Conservation (phyloP, 2,888 invertebrate genomes). For the Meandrusa payeni region DNA sequence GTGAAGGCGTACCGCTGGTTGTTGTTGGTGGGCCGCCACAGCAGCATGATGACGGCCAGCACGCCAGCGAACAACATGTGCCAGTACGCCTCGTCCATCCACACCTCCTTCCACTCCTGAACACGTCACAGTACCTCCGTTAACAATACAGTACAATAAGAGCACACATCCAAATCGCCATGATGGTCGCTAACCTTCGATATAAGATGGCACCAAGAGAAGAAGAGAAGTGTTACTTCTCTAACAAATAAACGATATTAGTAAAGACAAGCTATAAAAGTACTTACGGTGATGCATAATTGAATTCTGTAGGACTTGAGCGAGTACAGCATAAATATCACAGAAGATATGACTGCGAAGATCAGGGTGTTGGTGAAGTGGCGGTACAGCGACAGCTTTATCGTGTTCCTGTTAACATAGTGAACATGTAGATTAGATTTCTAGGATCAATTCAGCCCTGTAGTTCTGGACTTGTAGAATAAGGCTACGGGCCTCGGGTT, state of each 20-base stretch:
- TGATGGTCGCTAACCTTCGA: no score
- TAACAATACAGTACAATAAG: no score
- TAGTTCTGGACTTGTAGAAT: no score
- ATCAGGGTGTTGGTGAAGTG: slow-evolving; percentile 97
- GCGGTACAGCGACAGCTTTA: slow-evolving; percentile 93
- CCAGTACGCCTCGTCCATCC: slow-evolving; percentile 98
- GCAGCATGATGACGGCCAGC: slow-evolving; percentile 94
- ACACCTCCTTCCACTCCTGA: slow-evolving; percentile 94
- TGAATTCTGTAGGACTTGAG: slow-evolving; percentile 89
- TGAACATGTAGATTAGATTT: no score
- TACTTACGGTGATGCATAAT: slow-evolving; percentile 87
- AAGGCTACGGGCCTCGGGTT: no score
- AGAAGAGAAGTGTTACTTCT: no score
- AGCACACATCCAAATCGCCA: no score
- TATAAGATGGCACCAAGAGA: no score
- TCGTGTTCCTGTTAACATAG: slow-evolving; percentile 87
- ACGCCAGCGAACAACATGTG: slow-evolving; percentile 94
- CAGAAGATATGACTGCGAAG: slow-evolving; percentile 93
- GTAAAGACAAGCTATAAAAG: no score
- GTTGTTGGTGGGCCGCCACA: slow-evolving; percentile 97
- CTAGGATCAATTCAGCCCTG: no score
- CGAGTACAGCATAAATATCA: slow-evolving; percentile 96
- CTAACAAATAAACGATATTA: no score
- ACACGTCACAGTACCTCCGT: no score
- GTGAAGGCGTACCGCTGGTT: slow-evolving; percentile 97